Conservation (phyloP, 2,888 invertebrate genomes). For the Ectemnius cavifrons region DNA sequence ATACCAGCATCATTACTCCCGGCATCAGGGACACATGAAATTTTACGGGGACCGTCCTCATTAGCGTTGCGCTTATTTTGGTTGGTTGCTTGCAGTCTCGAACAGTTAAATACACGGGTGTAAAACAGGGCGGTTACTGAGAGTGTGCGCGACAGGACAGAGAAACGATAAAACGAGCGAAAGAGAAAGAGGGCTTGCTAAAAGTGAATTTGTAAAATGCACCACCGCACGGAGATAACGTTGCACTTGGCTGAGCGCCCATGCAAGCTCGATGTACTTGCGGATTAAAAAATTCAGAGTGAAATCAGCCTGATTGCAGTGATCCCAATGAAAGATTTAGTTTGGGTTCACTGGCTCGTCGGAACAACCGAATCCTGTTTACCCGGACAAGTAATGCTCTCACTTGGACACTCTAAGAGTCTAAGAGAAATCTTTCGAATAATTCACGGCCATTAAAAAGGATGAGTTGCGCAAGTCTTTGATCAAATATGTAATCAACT, state of each 20-base stretch:
- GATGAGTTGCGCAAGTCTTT: too few relatives aligned
- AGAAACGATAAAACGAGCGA: too few relatives aligned
- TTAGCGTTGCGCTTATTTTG: neutral
- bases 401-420: neutral
- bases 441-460: too few relatives aligned
- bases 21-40: constrained; percentile 1
- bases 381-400: too few relatives aligned
- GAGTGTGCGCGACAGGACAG: neutral
- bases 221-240: neutral
- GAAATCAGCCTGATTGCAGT: constrained; percentile 4
- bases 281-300: neutral
- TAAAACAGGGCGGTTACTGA: neutral
- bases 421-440: too few relatives aligned
- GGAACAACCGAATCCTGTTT: too few relatives aligned
- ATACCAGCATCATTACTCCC: too few relatives aligned
- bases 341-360: too few relatives aligned
- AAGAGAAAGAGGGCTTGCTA: too few relatives aligned
- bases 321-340: neutral
- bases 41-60: neutral
- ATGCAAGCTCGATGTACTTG: neutral
- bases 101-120: neutral
- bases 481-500: too few relatives aligned
- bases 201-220: neutral
- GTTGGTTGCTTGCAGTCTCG: neutral
- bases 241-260: constrained; percentile 1